Evolutionary conservation across 2,113 vertebrate species (phyloP).

Genomic region (Rhinoderma darwinii): DNA sequence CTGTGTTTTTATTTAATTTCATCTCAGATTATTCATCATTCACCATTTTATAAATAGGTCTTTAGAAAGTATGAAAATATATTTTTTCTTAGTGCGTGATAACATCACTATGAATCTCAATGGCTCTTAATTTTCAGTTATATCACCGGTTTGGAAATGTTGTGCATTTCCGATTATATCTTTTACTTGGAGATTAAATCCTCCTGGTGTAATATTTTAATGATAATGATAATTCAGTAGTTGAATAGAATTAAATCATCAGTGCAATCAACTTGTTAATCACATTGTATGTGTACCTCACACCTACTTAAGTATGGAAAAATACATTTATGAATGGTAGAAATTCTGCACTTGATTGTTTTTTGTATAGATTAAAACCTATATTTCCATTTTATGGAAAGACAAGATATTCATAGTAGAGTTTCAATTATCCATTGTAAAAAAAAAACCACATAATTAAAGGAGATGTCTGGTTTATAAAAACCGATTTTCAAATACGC

Average conservation of each 20-base stretch:
- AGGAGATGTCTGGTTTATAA: no score
- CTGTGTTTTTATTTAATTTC: constrained; percentile 7
- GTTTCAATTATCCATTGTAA: not conserved
- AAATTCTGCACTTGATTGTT: not conserved
- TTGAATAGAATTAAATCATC: constrained; percentile 43
- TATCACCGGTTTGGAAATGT: not conserved
- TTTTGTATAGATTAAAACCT: not conserved
- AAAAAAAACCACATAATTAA: not conserved
- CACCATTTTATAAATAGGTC: constrained; percentile 25
- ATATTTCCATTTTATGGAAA: not conserved
- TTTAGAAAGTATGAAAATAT: constrained; percentile 36
- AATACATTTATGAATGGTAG: constrained; percentile 11
- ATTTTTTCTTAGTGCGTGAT: not conserved
- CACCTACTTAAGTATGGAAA: constrained; percentile 27
- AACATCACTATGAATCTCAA: constrained; percentile 30
- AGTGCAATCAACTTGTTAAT: constrained; percentile 38
- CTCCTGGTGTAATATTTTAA: constrained; percentile 30
- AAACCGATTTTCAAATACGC: no score
- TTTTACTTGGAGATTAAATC: constrained; percentile 34
- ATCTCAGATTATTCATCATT: constrained; percentile 5
- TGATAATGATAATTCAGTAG: constrained; percentile 38
- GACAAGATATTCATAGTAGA: not conserved
- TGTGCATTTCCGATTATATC: constrained; percentile 16
- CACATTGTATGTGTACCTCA: constrained; percentile 20
- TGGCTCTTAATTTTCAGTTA: constrained; percentile 32